Conservation (phyloP, 2,797 vertebrate species). For the Rhinella marina region DNA sequence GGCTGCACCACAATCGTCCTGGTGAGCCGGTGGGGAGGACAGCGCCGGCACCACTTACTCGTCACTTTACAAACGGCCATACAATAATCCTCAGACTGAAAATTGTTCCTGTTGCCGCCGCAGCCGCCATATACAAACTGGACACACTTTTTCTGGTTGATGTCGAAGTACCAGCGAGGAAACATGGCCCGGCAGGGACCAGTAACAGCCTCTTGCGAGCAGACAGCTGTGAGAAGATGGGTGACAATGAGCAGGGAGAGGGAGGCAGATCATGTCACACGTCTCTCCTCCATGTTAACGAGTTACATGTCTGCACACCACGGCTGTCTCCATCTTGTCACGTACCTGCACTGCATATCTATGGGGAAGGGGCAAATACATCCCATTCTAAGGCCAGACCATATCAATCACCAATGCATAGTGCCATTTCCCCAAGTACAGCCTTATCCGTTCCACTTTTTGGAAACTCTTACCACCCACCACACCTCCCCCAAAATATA, state of each 20-base stretch:
- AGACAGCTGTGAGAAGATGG: constrained; percentile 91
- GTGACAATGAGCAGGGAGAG: constrained; percentile 67
- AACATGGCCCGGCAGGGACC: constrained; percentile 95
- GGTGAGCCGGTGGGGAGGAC: constrained; percentile 17
- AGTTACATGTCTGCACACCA: neutral
- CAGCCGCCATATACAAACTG: constrained; percentile 98
- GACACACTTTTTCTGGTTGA: constrained; percentile 88
- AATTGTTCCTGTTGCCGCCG: constrained; percentile 98
- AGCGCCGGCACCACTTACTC: constrained; percentile 82
- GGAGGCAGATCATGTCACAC: neutral
- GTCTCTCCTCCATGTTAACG: neutral
- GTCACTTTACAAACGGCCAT: constrained; percentile 95
- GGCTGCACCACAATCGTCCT: constrained; percentile 47
- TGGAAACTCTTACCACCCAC: no score
- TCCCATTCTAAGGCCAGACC: neutral
- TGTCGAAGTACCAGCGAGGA: constrained; percentile 96
- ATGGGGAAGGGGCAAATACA: neutral
- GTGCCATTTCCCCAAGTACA: no score
- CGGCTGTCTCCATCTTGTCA: neutral
- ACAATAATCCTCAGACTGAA: constrained; percentile 98
- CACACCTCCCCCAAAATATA: neutral
- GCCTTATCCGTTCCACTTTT: no score
- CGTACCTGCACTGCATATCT: neutral
- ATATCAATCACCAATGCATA: no score
- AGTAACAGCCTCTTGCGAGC: constrained; percentile 93